These are phyloP conservation scores for Uloborus diversus DNA, from an alignment of 1,140 invertebrate genomes.

Conservation along the genomic window DNA sequence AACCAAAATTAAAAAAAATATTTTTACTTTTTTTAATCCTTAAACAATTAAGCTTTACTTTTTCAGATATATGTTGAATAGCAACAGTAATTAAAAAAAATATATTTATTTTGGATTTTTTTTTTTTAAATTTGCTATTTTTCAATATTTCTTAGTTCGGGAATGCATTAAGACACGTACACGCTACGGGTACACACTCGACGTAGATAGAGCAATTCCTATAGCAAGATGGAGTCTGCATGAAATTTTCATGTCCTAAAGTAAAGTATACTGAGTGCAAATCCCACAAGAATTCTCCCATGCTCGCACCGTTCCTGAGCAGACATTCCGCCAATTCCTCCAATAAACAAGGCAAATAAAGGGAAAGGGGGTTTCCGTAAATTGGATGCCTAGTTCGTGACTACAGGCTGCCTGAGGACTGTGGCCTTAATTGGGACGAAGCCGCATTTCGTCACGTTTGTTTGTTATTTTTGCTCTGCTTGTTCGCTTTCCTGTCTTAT, in stretches of 20 bases:
- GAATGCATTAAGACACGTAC: no score
- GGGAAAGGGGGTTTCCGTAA: neutral
- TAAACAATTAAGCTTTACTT: no score
- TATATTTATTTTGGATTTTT: neutral
- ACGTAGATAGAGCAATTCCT: no score
- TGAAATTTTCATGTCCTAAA: neutral
- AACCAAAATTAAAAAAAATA: no score
- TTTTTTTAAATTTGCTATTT: no score
- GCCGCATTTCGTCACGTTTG: conserved; percentile 37
- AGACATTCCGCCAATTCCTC: conserved; percentile 33
- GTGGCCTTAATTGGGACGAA: conserved; percentile 29
- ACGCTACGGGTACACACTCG: no score
- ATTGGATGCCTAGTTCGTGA: conserved; percentile 45
- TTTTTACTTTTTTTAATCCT: no score
- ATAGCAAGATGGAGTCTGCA: neutral
- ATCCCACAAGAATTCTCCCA: conserved; percentile 15
- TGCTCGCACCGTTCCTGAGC: neutral
- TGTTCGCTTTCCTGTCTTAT: no score
- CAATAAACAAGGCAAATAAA: conserved; percentile 51
- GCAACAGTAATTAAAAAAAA: neutral
- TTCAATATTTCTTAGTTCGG: no score
- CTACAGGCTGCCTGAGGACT: conserved; percentile 40
- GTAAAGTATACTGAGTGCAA: conserved; percentile 18
- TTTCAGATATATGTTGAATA: no score
- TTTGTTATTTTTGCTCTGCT: conserved; percentile 1